Evolutionary conservation across 1,140 invertebrate species (phyloP).

Genomic region (Drosophila subpulchrella): DNA sequence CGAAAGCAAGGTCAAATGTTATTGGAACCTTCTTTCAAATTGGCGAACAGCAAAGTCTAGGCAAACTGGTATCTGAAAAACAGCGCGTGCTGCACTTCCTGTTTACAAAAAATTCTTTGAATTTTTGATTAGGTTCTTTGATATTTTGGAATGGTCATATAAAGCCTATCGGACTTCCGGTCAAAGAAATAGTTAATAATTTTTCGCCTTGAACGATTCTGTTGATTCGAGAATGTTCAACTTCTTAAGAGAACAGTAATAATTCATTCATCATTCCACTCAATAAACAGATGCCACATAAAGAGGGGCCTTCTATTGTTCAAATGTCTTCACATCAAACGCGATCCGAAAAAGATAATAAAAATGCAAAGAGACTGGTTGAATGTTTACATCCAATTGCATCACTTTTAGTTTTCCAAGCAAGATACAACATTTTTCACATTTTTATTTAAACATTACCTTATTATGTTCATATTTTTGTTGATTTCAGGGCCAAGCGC

Average conservation of each 20-base stretch:
- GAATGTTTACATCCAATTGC: background rate
- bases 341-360: background rate
- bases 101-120: slow-evolving; percentile 4
- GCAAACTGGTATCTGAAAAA: background rate
- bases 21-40: slow-evolving; percentile 38
- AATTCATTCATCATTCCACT: slow-evolving; percentile 4
- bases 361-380: background rate
- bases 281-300: slow-evolving; percentile 4
- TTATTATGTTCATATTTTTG: background rate
- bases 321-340: background rate
- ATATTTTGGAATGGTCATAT: background rate
- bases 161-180: background rate
- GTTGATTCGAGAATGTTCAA: background rate
- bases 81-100: slow-evolving; percentile 22
- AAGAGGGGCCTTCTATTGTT: background rate
- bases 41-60: slow-evolving; percentile 2
- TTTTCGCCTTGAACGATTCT: background rate
- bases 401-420: background rate
- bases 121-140: background rate
- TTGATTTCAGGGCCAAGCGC: background rate
- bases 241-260: background rate
- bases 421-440: background rate
- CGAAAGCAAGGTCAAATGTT: slow-evolving; percentile 39
- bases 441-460: background rate
- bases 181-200: background rate